Conservation (phyloP, 2,113 vertebrate species). For the Pao palembangensis region DNA sequence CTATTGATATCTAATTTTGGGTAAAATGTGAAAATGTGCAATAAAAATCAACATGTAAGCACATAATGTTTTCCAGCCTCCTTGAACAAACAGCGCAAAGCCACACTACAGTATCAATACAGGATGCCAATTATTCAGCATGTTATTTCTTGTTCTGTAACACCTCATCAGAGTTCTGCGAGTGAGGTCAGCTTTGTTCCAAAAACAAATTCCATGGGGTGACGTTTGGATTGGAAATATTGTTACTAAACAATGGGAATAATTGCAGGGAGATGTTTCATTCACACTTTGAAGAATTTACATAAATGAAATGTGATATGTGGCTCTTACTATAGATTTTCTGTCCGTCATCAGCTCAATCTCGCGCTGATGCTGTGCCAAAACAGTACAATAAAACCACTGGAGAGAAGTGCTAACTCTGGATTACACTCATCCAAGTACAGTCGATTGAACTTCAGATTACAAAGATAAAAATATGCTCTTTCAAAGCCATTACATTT, state of each 20-base stretch:
- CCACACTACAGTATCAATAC: slow-evolving; percentile 1
- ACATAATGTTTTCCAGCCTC: background rate
- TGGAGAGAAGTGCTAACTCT: slow-evolving; percentile 41
- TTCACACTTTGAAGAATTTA: slow-evolving; percentile 38
- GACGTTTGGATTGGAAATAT: slow-evolving; percentile 2
- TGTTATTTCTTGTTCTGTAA: slow-evolving; percentile 31
- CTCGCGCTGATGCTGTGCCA: slow-evolving; percentile 60
- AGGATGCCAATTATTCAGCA: slow-evolving; percentile 23
- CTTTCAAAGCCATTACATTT: background rate
- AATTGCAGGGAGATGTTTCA: slow-evolving; percentile 20
- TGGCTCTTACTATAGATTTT: slow-evolving; percentile 51
- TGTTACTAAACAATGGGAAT: slow-evolving; percentile 23
- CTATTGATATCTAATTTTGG: background rate
- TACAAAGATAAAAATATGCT: slow-evolving; percentile 21
- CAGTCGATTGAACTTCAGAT: slow-evolving; percentile 33
- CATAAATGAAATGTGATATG: slow-evolving; percentile 51
- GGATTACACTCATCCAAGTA: slow-evolving; percentile 50
- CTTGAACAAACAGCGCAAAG: background rate
- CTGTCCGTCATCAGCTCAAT: slow-evolving; percentile 43
- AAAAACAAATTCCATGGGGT: slow-evolving; percentile 3
- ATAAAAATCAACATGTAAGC: background rate
- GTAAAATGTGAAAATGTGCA: too few species aligned
- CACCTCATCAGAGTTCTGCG: slow-evolving; percentile 14
- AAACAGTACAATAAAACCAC: slow-evolving; percentile 37
- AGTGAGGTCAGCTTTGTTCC: slow-evolving; percentile 9